Conservation (phyloP, 2,797 vertebrate species). For the Anabacerthia variegaticeps region DNA sequence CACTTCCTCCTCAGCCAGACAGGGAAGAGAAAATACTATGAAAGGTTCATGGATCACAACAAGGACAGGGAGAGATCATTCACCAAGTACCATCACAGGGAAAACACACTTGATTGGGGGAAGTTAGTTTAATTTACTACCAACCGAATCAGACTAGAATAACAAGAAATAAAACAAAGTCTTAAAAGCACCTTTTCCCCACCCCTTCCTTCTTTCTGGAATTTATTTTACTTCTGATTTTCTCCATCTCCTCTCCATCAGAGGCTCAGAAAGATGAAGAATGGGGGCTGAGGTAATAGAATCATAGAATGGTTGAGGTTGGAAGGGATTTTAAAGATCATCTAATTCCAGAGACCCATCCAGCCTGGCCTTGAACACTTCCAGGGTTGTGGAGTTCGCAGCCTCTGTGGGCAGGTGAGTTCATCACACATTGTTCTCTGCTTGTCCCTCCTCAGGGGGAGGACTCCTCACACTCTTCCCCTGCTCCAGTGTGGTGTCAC, state of each 20-base stretch:
- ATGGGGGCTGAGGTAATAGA: not conserved
- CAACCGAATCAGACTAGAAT: not conserved
- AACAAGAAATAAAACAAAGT: not conserved
- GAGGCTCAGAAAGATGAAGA: not conserved
- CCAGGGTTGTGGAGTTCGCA: not conserved
- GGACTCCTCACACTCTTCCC: rapidly evolving
- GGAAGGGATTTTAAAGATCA: not conserved
- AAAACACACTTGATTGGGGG: not conserved
- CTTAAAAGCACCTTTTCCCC: not conserved
- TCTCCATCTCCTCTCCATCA: not conserved
- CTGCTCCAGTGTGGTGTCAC: not conserved
- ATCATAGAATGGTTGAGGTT: not conserved
- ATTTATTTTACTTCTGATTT: rapidly evolving
- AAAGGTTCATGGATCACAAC: not conserved
- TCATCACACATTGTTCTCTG: not conserved
- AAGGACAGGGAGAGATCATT: not conserved
- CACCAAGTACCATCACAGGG: not conserved
- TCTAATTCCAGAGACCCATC: not conserved
- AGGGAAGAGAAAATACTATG: not conserved
- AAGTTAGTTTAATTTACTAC: not conserved
- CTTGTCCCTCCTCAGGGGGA: not conserved
- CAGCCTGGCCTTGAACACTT: not conserved
- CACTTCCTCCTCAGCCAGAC: not conserved
- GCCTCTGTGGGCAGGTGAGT: not conserved
- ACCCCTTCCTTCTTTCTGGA: not conserved